Percentiles rank a stretch among this genome's conserved stretches.
Conservation (phyloP, 2,888 invertebrate genomes). For the Ceriagrion tenellum region DNA sequence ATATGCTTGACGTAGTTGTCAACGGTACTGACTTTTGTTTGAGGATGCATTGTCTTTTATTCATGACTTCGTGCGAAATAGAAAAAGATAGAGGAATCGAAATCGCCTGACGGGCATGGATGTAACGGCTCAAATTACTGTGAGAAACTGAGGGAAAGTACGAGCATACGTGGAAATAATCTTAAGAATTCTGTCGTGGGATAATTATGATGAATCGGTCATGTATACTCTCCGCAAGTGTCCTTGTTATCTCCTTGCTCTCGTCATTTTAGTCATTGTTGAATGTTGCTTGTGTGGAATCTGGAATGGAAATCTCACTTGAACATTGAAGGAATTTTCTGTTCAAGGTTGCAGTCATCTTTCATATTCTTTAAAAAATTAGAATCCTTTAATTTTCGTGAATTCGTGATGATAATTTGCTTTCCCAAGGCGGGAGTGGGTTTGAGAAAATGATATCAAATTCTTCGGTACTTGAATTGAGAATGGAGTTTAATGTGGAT, state of each 20-base stretch:
- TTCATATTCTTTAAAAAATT: too few species aligned
- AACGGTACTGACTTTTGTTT: background rate
- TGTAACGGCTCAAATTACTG: background rate
- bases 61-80: background rate
- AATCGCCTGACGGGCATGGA: background rate
- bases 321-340: too few species aligned
- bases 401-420: too few species aligned
- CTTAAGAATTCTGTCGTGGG: background rate
- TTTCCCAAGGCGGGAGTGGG: too few species aligned
- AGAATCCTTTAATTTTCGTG: too few species aligned
- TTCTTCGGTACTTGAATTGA: too few species aligned
- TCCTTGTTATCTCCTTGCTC: background rate
- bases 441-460: too few species aligned
- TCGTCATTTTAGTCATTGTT: background rate
- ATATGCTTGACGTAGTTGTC: background rate
- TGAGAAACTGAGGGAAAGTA: background rate
- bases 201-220: background rate
- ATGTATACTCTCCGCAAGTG: background rate
- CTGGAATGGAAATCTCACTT: too few species aligned
- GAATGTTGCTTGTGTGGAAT: background rate
- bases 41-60: background rate
- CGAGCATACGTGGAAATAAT: background rate
- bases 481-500: too few species aligned
- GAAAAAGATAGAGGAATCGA: background rate
- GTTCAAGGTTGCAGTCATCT: too few species aligned